Base-by-base conservation (phyloP, 2,797 vertebrate genomes). In the Moxostoma hubbsi region DNA sequence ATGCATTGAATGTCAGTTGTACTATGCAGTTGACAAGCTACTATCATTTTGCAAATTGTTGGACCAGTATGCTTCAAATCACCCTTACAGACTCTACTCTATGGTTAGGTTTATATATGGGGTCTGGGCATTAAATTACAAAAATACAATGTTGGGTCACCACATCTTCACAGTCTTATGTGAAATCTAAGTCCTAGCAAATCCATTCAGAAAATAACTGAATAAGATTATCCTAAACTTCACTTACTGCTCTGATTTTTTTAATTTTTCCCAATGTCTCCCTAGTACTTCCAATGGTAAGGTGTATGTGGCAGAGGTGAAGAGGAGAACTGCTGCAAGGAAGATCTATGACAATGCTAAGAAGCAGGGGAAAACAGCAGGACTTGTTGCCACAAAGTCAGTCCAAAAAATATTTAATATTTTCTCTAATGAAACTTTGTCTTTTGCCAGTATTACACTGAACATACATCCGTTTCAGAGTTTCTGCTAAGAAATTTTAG, bases 331-430 rank as follows among this genome's bases (percentile, higher is more conserved):
- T 6, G 91, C 93, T 18, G 95, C 94, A 85, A 95, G 95, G 91
- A 95, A 95, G 91, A 94, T 96, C 16, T 96, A 95, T 43, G 94
- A 96, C 6, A 90, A 92, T 13, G 94, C 94, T 46, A 94, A 94
- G 88, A 92, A 91, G 80, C 93, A 93, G 79, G 95, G 95, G 67
- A 94, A 94, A 89, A 94, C 92, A 16, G 93, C 94, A 9, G 96
- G 94, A 83, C 94, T 95, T 11, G 90, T 96, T 10, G 93, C 94
- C 9, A 94, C 95, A 79, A 96, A 94, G 95, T 96, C 70, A 92
- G 93, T 93, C 54, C 54, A 80, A 83, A 80, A 73, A 55, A 66
- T 74, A 18, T 79, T 79, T 77, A 61, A 80, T 75, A 75, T 69
- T 18, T 75, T 72, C 69, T 80, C 68, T 76, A 53, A 54, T 51